Base-by-base conservation (phyloP, 2,888 invertebrate species). In the Drosophila heteroneura region DNA sequence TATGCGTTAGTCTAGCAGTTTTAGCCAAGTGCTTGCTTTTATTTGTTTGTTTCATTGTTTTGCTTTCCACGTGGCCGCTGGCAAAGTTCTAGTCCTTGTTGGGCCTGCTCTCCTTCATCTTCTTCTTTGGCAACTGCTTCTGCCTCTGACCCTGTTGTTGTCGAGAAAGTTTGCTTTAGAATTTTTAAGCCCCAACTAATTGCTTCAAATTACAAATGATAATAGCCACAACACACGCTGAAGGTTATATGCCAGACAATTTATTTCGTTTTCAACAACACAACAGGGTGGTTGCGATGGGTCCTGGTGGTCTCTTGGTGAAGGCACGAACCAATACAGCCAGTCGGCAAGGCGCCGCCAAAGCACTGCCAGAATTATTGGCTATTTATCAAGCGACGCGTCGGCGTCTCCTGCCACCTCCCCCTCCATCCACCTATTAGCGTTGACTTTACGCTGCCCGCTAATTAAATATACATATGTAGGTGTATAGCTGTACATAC, bases 151-250 rank as follows among this genome's bases (percentile, higher is more conserved):
- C 63, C 35, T 83, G 65, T 70, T 73, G 76, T 76, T 79, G 70
- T 71, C 83, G 74, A 74, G 78, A 79, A 90, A 89, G 85, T 91
- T 89, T 89, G 89, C 87, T 91, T 89, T 90, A 83, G 83, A 90
- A 89, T 89, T 91, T 89, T 88, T 89, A 87, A 91, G 89, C 88
- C 81, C 77, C 82, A 86, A 84, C 91, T 89, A 89, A 89, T 89
- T 91, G 91, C 89, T 78, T 83, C 86, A 91, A 91, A 89, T 89
- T 88, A 91, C 85, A 76, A 90, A 85, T 91, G 91, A 89, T 89
- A 89, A 89, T 89, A 85, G 89, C 90, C 91, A 83, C 89, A 91
- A 89, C 90, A 85, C 89, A 91, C 89, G 90, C 88, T 91, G 83
- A 87, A 87, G 88, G 90, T 83, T 85, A 87, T 74, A 76, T 80